Evolutionary conservation across 64 coral and sea anemone species (phyloP).

Genomic region (Montipora capricornis): DNA sequence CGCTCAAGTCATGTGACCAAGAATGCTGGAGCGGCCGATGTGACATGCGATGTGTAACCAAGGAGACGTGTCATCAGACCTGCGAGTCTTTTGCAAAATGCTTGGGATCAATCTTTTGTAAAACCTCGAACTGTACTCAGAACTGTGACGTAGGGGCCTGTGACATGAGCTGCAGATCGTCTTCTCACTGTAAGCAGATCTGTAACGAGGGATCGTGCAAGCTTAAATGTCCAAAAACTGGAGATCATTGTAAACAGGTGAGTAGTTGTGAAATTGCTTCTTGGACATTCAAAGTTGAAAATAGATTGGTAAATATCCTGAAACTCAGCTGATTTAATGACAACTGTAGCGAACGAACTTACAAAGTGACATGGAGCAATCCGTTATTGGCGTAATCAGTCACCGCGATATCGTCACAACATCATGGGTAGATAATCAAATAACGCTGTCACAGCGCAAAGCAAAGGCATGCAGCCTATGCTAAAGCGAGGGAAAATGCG

Average conservation of each 20-base stretch:
- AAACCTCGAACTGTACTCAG: constrained; percentile 31
- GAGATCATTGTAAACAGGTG: constrained; percentile 3
- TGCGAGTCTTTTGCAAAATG: not conserved
- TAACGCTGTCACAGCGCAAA: too few species aligned
- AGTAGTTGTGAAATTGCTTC: not conserved
- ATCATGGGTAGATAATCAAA: too few species aligned
- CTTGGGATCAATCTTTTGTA: not conserved
- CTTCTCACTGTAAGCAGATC: not conserved
- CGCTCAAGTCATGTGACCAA: constrained; percentile 31
- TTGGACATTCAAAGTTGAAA: too few species aligned
- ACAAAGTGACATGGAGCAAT: too few species aligned
- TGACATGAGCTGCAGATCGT: not conserved
- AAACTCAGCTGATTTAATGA: too few species aligned
- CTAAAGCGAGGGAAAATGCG: too few species aligned
- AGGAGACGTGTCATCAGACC: constrained; percentile 2
- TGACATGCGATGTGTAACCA: constrained; percentile 20
- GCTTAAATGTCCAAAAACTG: constrained; percentile 27
- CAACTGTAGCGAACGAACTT: too few species aligned
- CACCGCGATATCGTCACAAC: too few species aligned
- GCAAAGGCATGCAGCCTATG: too few species aligned
- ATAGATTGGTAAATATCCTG: too few species aligned
- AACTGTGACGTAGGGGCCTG: not conserved
- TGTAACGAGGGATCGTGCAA: constrained; percentile 28
- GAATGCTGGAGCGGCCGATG: not conserved
- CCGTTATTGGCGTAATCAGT: too few species aligned